Percentiles rank a stretch among this genome's conserved stretches.
phyloP scores from a whole-genome alignment of 1,140 invertebrate genomes.

The Notospermus geniculatus region DNA sequence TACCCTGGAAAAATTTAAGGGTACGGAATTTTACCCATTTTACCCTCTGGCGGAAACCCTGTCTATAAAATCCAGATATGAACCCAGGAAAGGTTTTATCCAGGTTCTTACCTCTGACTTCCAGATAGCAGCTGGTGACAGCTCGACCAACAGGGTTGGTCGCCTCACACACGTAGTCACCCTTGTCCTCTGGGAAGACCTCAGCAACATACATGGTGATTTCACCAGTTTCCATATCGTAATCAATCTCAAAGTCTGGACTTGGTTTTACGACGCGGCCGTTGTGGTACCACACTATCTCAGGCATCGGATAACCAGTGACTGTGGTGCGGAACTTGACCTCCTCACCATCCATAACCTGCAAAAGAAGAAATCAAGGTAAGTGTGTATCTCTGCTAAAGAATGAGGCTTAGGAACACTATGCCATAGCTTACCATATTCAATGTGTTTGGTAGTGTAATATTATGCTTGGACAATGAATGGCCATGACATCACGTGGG shows the following conservation, averaged over 20 bases:
- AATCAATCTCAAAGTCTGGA: constrained; percentile 47
- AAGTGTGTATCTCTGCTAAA: too few relatives aligned
- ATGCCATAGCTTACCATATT: too few relatives aligned
- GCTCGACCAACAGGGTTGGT: constrained; percentile 88
- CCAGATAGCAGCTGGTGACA: constrained; percentile 69
- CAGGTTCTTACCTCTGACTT: constrained; percentile 67
- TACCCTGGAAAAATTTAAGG: too few relatives aligned
- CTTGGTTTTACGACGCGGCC: constrained; percentile 69
- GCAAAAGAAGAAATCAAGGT: constrained; percentile 48
- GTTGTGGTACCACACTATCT: constrained; percentile 62
- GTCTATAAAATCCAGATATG: too few relatives aligned
- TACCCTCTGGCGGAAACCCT: too few relatives aligned
- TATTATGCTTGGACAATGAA: too few relatives aligned
- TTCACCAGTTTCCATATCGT: constrained; percentile 38
- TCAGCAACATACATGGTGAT: constrained; percentile 48
- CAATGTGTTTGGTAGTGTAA: too few relatives aligned
- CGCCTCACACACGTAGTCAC: constrained; percentile 88
- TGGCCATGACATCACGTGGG: too few relatives aligned
- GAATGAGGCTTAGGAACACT: too few relatives aligned
- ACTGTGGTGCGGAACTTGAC: constrained; percentile 64
- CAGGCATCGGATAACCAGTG: constrained; percentile 38
- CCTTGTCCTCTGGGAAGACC: constrained; percentile 87
- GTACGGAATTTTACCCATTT: too few relatives aligned
- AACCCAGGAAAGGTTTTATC: too few relatives aligned
- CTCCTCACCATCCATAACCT: constrained; percentile 90